Evolutionary conservation across 2,888 invertebrate genomes (phyloP), one percentile per base, ranked within the genome.

Genomic region (Aelia acuminata): DNA sequence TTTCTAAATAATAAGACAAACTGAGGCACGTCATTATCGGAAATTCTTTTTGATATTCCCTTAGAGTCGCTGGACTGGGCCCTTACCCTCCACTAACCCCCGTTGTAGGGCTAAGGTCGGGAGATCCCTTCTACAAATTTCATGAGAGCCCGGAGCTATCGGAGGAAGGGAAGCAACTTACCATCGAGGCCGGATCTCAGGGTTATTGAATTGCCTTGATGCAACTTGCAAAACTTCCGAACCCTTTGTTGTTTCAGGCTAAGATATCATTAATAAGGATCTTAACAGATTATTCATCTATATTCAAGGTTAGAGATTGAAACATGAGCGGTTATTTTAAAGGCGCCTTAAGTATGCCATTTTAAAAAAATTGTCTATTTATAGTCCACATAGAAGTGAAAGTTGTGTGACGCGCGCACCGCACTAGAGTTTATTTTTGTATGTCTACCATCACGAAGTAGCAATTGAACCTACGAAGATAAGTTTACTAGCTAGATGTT

Each of bases 141-240:
- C 57, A 57, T 57, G 57, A 57, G 57, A 57, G 57, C 57, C 57
- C 57, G 26, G 26, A 57, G 57, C 57, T 11, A 57, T 57, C 13
- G n/a, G 5, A 26, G 57, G 8, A n/a, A 15, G 57, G 26, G 26
- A 26, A 57, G 26, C 26, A 57, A 57, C 26, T 57, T 57, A 26
- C 13, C 57, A 57, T 57, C 26, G 26, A 26, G 4, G 26, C 26
- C 57, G 57, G 13, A 15, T 3, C 57, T 57, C 1, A 57, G n/a
- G 26, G 26, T 57, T 57, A 57, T 57, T 57, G 57, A 57, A 57
- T 57, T 57, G 57, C 57, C 57, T 57, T 26, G 26, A 57, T 57
- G 57, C 57, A 57, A 57, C 26, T 57, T 57, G 57, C 57, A 57
- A 26, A 57, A 57, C 57, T 26, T 57, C 15, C 57, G 26, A 57